These are phyloP conservation scores for Coendou prehensilis DNA, from an alignment of 2,797 vertebrate genomes.

Conservation along the genomic window DNA sequence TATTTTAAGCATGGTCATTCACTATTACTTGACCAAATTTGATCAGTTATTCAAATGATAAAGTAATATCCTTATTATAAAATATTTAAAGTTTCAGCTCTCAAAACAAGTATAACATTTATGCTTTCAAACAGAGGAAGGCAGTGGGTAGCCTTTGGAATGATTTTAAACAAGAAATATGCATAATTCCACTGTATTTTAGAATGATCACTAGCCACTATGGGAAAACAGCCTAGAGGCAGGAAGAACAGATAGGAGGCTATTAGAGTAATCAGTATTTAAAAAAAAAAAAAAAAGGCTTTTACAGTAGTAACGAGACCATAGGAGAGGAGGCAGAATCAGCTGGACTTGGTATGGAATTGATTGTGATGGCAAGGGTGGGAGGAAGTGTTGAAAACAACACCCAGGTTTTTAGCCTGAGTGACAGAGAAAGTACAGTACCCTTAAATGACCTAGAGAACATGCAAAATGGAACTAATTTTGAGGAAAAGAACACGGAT, in stretches of 20 bases:
- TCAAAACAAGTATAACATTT: constrained; percentile 9
- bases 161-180: constrained; percentile 61
- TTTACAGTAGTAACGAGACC: constrained; percentile 7
- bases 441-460: background rate
- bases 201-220: constrained; percentile 15
- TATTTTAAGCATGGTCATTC: background rate
- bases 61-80: constrained; percentile 27
- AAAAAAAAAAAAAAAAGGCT: constrained; percentile 24
- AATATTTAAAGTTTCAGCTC: constrained; percentile 35
- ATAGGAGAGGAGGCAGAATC: background rate
- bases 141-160: background rate
- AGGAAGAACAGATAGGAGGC: constrained; percentile 17
- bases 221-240: background rate
- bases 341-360: background rate
- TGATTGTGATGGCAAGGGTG: background rate
- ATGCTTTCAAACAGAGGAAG: constrained; percentile 27
- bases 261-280: background rate
- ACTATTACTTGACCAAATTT: constrained; percentile 10
- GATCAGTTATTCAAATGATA: constrained; percentile 56
- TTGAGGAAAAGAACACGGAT: constrained; percentile 7
- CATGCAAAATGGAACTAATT: background rate
- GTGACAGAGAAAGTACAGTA: background rate
- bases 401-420: background rate
- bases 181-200: constrained; percentile 31
- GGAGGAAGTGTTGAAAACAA: background rate